phyloP scores from a whole-genome alignment of 1,140 invertebrate species.

The Bombus sylvicola region DNA sequence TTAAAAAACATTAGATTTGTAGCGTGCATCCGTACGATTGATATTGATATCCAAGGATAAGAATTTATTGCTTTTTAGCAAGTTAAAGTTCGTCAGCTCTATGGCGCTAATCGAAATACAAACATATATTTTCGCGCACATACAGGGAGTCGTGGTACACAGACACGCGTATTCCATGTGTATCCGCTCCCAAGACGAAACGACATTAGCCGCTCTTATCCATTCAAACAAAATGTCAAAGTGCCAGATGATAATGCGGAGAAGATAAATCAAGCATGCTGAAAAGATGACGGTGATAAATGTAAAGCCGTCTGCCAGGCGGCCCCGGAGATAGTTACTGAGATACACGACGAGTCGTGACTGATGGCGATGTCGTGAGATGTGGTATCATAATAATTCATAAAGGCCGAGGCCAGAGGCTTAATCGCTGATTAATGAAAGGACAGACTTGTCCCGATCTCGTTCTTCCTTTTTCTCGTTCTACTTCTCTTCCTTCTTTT shows the following conservation, averaged over 20 bases:
- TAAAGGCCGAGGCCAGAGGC: conserved; percentile 78
- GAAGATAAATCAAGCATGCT: conserved; percentile 82
- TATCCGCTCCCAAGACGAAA: conserved; percentile 32
- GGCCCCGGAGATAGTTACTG: conserved; percentile 76
- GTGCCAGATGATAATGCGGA: conserved; percentile 81
- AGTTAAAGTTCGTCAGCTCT: background rate
- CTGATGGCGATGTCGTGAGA: conserved; percentile 82
- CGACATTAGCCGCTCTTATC: conserved; percentile 77
- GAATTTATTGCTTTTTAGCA: background rate
- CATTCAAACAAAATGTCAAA: conserved; percentile 82
- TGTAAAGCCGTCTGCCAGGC: conserved; percentile 80
- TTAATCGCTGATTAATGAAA: conserved; percentile 82
- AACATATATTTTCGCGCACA: too few species aligned
- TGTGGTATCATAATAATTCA: conserved; percentile 83
- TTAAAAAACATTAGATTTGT: background rate
- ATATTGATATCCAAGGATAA: background rate
- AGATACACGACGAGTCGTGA: conserved; percentile 79
- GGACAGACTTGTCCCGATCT: conserved; percentile 74
- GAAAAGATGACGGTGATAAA: conserved; percentile 83
- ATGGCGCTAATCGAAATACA: conserved; percentile 5
- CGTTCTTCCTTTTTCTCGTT: conserved; percentile 65
- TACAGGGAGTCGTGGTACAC: too few species aligned
- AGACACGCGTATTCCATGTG: background rate
- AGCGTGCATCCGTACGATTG: background rate
- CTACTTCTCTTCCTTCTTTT: conserved; percentile 48